phyloP scores from a whole-genome alignment of 2,797 vertebrate species.

The Lacerta bilineata region DNA sequence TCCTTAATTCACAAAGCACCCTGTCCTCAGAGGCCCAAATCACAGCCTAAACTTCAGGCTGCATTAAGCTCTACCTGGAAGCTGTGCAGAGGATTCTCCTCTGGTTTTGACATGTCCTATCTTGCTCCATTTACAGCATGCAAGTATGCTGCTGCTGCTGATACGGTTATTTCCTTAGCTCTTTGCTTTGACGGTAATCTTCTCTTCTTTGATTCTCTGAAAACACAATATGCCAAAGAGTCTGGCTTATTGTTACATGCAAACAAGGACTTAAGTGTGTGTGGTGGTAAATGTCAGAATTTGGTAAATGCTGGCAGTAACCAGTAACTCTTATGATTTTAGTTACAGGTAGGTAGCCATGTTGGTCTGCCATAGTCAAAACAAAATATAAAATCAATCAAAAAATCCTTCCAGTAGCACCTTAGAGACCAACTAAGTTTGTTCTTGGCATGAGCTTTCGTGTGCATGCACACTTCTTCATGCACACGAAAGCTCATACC shows the following conservation, averaged over 20 bases:
- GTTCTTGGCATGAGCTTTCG: too few relatives aligned
- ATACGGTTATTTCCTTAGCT: not conserved
- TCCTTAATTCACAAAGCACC: not conserved
- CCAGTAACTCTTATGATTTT: not conserved
- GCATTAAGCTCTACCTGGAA: not conserved
- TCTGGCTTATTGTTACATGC: not conserved
- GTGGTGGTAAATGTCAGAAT: not conserved
- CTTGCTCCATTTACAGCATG: constrained; percentile 17
- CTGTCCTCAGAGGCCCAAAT: not conserved
- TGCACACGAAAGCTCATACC: too few relatives aligned
- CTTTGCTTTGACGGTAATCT: not conserved
- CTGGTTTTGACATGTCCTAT: not conserved
- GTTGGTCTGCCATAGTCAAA: too few relatives aligned
- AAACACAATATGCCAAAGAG: not conserved
- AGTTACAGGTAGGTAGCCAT: too few relatives aligned
- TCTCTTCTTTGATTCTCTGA: not conserved
- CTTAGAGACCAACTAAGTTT: too few relatives aligned
- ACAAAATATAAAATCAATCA: too few relatives aligned
- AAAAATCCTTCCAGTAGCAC: too few relatives aligned
- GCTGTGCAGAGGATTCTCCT: not conserved
- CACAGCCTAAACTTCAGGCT: not conserved
- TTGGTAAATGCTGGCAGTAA: not conserved
- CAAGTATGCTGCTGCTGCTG: not conserved
- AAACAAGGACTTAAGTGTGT: not conserved
- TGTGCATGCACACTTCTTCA: too few relatives aligned